Evolutionary conservation across 2,113 vertebrate genomes (phyloP).

Genomic region (Salminus brasiliensis): DNA sequence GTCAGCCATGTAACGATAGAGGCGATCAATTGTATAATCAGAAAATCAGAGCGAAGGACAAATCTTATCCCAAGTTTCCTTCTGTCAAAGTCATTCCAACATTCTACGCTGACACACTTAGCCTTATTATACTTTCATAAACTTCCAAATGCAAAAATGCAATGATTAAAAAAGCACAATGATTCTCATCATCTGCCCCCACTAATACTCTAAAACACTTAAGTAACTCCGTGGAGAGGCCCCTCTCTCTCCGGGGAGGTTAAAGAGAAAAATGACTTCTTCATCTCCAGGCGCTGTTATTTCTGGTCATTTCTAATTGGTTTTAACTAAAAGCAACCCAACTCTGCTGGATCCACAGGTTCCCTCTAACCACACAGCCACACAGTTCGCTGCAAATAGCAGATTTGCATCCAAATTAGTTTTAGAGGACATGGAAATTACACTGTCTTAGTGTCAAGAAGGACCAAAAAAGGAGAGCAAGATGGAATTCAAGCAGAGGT

Average conservation of each 20-base stretch:
- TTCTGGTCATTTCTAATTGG: constrained; percentile 87
- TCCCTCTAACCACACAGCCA: constrained; percentile 72
- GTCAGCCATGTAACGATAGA: not conserved
- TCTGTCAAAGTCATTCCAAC: constrained; percentile 73
- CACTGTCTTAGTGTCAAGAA: constrained; percentile 67
- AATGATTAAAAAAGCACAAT: constrained; percentile 81
- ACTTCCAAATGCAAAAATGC: constrained; percentile 75
- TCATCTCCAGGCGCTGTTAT: constrained; percentile 84
- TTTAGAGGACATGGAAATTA: constrained; percentile 78
- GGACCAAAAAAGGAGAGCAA: constrained; percentile 59
- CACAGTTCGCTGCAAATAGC: constrained; percentile 79
- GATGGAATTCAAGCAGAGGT: constrained; percentile 27
- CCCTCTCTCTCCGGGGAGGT: constrained; percentile 74
- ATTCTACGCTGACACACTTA: constrained; percentile 79
- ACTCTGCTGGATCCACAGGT: constrained; percentile 78
- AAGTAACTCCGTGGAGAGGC: constrained; percentile 78
- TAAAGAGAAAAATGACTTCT: constrained; percentile 83
- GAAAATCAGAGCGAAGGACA: constrained; percentile 38
- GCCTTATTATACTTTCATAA: constrained; percentile 71
- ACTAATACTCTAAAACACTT: constrained; percentile 84
- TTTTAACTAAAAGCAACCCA: constrained; percentile 84
- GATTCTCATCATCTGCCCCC: constrained; percentile 81
- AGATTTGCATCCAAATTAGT: constrained; percentile 81
- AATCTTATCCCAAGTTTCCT: constrained; percentile 61
- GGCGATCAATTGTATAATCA: constrained; percentile 19